Evolutionary conservation across 2,113 vertebrate genomes (phyloP), one percentile per base, ranked within the genome.

Genomic region (Gopherus evgoodei): DNA sequence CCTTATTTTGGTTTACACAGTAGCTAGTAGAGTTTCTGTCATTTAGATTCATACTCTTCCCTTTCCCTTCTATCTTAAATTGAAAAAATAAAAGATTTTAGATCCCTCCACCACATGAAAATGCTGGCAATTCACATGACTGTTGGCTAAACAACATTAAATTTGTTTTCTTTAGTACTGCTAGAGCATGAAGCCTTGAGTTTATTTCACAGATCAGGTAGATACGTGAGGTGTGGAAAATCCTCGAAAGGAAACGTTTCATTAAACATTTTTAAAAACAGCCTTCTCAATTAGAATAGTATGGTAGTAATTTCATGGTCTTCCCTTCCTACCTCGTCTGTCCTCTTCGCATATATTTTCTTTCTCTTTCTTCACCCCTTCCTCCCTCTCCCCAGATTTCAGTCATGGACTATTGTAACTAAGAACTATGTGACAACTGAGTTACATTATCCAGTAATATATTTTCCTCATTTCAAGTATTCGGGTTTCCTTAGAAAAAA

Each of bases 361-460:
- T 84, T 69, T 79, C 81, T 57, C 65, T 88, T 90, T 42, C 62
- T 80, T 83, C 47, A 53, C 69, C 3, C 1, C 17, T 13, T 1
- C 1, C 1, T 1, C 4, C 59, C 7, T 19, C 25, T 53, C 31
- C 27, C 3, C 0, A 8, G 81, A 80, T 86, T 96, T 90, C 87
- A 72, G 29, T 92, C 44, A 19, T 8, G 38, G 31, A 54, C 91
- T 95, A 76, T 80, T 94, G 9, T 89, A 93, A 94, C 88, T 89
- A 54, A 94, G 95, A 86, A 65, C 42, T 93, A 44, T 89, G n/a
- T 95, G 94, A 94, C 75, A 91, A 56, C 84, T 90, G 87, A 87
- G 87, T 95, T 93, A 91, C 13, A 12, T 94, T 94, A 42, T 72
- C 84, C 90, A 72, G 21, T 72, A 38, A 72, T 72, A 38, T 72